Base-by-base conservation (phyloP, 2,113 vertebrate genomes). In the Malurus melanocephalus region DNA sequence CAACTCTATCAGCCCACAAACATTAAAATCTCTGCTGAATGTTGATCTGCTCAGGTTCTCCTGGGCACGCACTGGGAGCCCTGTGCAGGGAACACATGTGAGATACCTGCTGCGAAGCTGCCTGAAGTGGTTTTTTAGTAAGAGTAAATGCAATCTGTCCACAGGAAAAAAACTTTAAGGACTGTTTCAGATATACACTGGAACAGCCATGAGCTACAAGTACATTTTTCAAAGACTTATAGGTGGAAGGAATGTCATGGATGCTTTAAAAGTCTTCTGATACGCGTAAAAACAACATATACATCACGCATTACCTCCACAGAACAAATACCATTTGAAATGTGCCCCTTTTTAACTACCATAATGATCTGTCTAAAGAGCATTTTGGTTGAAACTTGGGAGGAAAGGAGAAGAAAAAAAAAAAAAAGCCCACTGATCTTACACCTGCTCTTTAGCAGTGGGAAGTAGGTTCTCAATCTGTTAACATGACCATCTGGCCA, bases 401-500 rank as follows among this genome's bases (percentile, higher is more conserved):
- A 93, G 87, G 77, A 93, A 87, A 88, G 65, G 45, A 56, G 59
- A 42, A 19, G 7, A 1, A 3, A 28, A 52, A 28, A 60, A 69
- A 61, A 61, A 80, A 89, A 89, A 85, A 85, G 49, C 94, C 88
- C 95, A 95, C 96, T 96, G 91, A 95, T 97, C 96, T 95, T 96
- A 97, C 97, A 97, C 97, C 96, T 98, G 97, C 96, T 97, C 97
- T 95, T 96, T 96, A 97, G 96, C 97, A 97, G 96, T 96, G 96
- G 96, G 97, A 97, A 97, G 97, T 96, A 96, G 94, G 97, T 97
- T 97, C 96, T 97, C 97, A 97, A 95, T 97, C 96, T 97, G 97
- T 97, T 97, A 98, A 95, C 96, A 96, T 91, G 95, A 95, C 97
- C 97, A 98, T 98, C 97, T 98, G 97, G 97, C 92, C 96, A 94